These are phyloP conservation scores for Diorhabda carinulata DNA, from an alignment of 1,140 invertebrate genomes.

Conservation along the genomic window DNA sequence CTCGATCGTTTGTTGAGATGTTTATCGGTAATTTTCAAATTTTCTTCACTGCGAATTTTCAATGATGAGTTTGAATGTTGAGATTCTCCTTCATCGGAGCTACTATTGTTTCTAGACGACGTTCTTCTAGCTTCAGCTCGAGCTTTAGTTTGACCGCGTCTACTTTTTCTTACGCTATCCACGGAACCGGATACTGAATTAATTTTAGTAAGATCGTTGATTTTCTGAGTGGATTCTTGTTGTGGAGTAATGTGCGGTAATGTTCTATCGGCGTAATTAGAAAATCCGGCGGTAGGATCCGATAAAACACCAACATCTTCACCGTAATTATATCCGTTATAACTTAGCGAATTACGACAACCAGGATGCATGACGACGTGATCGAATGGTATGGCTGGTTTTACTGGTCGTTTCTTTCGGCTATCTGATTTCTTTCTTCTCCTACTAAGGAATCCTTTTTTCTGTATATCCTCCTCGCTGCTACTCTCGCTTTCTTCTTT, in stretches of 20 bases:
- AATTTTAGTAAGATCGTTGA: constrained; percentile 25
- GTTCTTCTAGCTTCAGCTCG: constrained; percentile 59
- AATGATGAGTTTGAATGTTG: constrained; percentile 62
- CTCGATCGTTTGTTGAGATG: constrained; percentile 55
- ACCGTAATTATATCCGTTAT: constrained; percentile 43
- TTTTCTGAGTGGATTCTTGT: constrained; percentile 20
- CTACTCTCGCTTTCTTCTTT: constrained; percentile 59
- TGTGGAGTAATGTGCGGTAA: constrained; percentile 43
- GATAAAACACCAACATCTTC: constrained; percentile 48
- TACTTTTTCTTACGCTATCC: constrained; percentile 54
- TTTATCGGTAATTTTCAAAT: constrained; percentile 56
- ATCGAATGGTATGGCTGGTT: constrained; percentile 37
- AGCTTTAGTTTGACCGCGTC: constrained; percentile 59
- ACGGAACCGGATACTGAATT: constrained; percentile 40
- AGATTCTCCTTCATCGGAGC: constrained; percentile 66
- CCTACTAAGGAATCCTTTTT: constrained; percentile 49
- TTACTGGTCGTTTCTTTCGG: constrained; percentile 39
- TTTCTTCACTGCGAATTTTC: constrained; percentile 64
- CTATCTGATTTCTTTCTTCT: constrained; percentile 52
- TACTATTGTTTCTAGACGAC: constrained; percentile 58
- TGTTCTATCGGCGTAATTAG: constrained; percentile 49
- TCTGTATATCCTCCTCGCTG: constrained; percentile 56
- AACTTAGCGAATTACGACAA: constrained; percentile 22
- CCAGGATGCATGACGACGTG: constrained; percentile 39
- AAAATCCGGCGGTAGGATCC: constrained; percentile 46